Evolutionary conservation across 2,113 vertebrate genomes (phyloP), one percentile per base, ranked within the genome.

Genomic region (Labeo catla): DNA sequence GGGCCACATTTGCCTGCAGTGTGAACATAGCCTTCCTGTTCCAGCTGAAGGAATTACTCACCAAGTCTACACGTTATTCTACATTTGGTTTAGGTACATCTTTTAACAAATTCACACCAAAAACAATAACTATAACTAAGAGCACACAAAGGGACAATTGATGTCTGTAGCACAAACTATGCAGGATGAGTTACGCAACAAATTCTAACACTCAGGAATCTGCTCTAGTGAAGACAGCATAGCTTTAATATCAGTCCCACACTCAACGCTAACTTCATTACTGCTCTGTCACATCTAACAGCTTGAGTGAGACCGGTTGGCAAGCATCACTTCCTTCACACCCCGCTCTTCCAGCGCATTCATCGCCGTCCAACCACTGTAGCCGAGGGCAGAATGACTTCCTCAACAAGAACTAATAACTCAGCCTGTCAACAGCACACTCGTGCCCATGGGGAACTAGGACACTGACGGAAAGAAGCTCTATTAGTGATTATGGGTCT

Each of bases 271-370:
- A 50, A 76, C n/a, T 78, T 50, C 86, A 73, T 89, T 76, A 79
- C 89, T 65, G 83, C 74, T 85, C 81, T 90, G 89, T 59, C 59
- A 65, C 78, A 59, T 59, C 54, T 59, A 19, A 59, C 54, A 59
- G 57, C 21, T 92, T 90, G 36, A 91, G 90, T 89, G 88, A 92
- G 90, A 90, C 88, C 89, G 88, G 89, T 87, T 88, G 87, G 63
- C 34, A 9, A 85, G 11, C 73, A 65, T 52, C 72, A 8, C 87
- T 36, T 65, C 36, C 82, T 59, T 86, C 63, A 65, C 54, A n/a
- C 36, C 4, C 6, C 21, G 34, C 39, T 85, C 36, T 76, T 73
- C 79, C 49, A 52, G 28, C 0, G 1, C 61, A 52, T 68, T 82
- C 70, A 72, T 66, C 59, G 84, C 61, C 36, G 80, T 90, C 73